Percentiles rank a stretch among this genome's conserved stretches.
phyloP scores from a whole-genome alignment of 2,113 vertebrate genomes.

The Octodon degus region DNA sequence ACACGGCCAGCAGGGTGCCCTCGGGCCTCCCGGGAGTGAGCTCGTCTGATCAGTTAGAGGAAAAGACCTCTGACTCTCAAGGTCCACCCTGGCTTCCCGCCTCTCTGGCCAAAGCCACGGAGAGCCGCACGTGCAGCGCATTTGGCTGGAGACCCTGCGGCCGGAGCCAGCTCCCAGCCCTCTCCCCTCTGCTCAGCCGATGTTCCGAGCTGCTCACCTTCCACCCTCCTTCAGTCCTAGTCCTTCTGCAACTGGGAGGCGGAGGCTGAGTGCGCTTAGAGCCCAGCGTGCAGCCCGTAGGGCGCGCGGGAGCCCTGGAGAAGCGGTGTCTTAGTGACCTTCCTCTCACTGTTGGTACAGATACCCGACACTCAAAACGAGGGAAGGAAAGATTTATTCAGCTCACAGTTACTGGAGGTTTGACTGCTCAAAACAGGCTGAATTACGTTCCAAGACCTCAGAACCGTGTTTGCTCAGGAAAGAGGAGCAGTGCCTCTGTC shows the following conservation, averaged over 20 bases:
- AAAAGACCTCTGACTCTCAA: neutral
- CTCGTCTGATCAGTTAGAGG: neutral
- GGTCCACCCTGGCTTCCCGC: neutral
- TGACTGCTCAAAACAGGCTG: too few species aligned
- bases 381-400: too few species aligned
- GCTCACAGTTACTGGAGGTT: too few species aligned
- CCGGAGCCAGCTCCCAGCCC: too few species aligned
- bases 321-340: too few species aligned
- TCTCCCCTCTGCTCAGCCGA: neutral
- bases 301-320: fast-evolving
- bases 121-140: too few species aligned
- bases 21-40: neutral
- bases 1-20: neutral
- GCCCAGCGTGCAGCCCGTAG: too few species aligned
- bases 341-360: too few species aligned
- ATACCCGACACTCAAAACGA: too few species aligned
- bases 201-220: neutral
- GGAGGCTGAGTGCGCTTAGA: neutral
- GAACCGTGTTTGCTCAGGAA: too few species aligned
- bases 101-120: neutral
- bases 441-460: too few species aligned
- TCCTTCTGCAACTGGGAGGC: neutral
- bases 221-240: neutral
- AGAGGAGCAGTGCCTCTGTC: too few species aligned
- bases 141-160: neutral